phyloP scores from a whole-genome alignment of 2,113 vertebrate genomes.

The Cyanistes caeruleus region DNA sequence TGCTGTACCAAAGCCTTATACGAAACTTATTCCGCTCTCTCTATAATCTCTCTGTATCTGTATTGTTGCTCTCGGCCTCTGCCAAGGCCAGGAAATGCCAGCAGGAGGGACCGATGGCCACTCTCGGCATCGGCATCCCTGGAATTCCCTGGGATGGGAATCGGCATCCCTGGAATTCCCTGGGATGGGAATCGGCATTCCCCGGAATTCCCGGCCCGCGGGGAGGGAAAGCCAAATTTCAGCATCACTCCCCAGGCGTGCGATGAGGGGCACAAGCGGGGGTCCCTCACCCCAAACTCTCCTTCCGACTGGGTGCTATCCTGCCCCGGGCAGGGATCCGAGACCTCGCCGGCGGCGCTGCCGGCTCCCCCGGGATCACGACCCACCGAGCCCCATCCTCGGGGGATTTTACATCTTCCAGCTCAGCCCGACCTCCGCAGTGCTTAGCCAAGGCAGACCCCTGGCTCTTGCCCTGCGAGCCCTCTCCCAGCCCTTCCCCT shows the following conservation, averaged over 20 bases:
- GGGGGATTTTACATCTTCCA: not conserved
- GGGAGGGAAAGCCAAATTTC: not conserved
- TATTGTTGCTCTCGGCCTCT: conserved; percentile 66
- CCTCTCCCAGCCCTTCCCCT: not conserved
- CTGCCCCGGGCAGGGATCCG: conserved; percentile 3
- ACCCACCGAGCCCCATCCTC: not conserved
- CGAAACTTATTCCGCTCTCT: conserved; percentile 70
- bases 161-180: not conserved
- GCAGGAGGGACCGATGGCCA: conserved; percentile 39
- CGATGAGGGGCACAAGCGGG: not conserved
- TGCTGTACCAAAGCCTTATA: conserved; percentile 87
- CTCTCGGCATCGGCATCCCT: not conserved
- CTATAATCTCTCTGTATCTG: conserved; percentile 71
- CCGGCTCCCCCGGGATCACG: not conserved
- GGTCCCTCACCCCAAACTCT: conserved; percentile 53
- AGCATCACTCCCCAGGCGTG: not conserved
- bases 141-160: not conserved
- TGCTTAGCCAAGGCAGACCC: not conserved
- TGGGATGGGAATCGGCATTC: not conserved
- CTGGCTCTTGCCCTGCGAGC: not conserved
- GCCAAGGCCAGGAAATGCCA: conserved; percentile 71
- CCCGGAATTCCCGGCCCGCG: rapidly evolving
- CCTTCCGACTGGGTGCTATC: conserved; percentile 61
- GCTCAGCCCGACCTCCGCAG: not conserved
- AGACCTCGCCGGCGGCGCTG: not conserved